phyloP scores from a whole-genome alignment of 2,113 vertebrate species.

The Prunella himalayana region DNA sequence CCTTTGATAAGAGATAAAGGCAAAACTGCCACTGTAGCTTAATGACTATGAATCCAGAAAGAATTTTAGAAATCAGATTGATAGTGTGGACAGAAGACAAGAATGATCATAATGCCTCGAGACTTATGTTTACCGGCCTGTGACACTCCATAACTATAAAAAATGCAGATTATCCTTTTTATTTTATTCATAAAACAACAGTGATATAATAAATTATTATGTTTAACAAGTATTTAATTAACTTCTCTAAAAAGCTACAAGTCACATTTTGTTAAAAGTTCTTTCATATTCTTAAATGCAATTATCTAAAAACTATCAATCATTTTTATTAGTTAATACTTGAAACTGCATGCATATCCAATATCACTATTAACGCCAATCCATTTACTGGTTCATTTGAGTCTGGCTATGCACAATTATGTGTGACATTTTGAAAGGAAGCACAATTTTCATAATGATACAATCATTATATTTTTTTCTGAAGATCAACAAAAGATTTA shows the following conservation, averaged over 20 bases:
- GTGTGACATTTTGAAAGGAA: slow-evolving; percentile 75
- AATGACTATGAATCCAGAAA: background rate
- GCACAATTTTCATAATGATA: slow-evolving; percentile 64
- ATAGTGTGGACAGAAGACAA: background rate
- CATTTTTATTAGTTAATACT: slow-evolving; percentile 78
- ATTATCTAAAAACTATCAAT: slow-evolving; percentile 80
- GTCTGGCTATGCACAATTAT: slow-evolving; percentile 73
- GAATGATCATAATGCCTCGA: background rate
- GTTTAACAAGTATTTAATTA: slow-evolving; percentile 73
- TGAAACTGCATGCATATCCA: slow-evolving; percentile 68
- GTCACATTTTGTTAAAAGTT: slow-evolving; percentile 71
- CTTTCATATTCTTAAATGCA: slow-evolving; percentile 71
- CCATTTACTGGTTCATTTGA: slow-evolving; percentile 76
- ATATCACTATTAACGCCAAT: slow-evolving; percentile 72
- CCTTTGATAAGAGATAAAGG: background rate
- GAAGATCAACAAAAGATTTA: slow-evolving; percentile 71
- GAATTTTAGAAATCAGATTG: background rate
- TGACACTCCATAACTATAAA: background rate
- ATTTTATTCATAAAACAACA: slow-evolving; percentile 45
- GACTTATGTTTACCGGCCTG: slow-evolving; percentile 22
- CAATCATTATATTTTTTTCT: slow-evolving; percentile 63
- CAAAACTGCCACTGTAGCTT: background rate
- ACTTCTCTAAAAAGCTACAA: slow-evolving; percentile 66
- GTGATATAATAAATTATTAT: slow-evolving; percentile 59
- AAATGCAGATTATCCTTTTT: slow-evolving; percentile 22